A percentile compares a stretch with the other conserved stretches of the same genome.
These are phyloP conservation scores for Chelon auratus DNA, from an alignment of 2,797 vertebrate genomes.

Conservation along the genomic window DNA sequence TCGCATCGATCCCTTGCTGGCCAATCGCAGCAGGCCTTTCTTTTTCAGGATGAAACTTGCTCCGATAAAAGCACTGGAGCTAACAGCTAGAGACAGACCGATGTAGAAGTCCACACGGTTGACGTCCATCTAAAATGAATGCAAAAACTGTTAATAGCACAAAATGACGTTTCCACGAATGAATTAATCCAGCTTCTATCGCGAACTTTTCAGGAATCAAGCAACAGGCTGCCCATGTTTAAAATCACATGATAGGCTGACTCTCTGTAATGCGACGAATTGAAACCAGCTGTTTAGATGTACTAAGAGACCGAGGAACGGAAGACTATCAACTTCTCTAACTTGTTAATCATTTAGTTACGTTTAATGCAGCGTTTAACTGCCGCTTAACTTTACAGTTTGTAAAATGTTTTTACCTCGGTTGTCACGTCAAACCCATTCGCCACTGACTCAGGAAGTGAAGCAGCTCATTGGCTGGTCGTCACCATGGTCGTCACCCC, in stretches of 20 bases:
- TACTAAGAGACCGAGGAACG: rapidly evolving
- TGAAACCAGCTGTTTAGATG: neutral
- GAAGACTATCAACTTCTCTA: rapidly evolving
- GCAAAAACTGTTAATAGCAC: neutral
- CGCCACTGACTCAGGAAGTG: conserved; percentile 15
- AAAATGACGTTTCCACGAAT: neutral
- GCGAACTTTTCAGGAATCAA: conserved; percentile 1
- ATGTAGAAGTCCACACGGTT: conserved; percentile 81
- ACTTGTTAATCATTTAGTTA: too few relatives aligned
- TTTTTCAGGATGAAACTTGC: conserved; percentile 90
- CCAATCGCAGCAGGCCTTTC: conserved; percentile 88
- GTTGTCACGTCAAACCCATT: conserved; percentile 47
- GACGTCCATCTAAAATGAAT: conserved; percentile 76
- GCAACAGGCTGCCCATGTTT: conserved; percentile 9
- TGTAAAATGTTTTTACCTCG: conserved; percentile 33
- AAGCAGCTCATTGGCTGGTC: conserved; percentile 58
- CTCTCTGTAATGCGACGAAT: neutral
- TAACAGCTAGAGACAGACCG: conserved; percentile 85
- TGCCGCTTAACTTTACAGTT: neutral
- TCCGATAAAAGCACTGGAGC: conserved; percentile 88
- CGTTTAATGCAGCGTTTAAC: neutral
- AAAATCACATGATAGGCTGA: conserved; percentile 63
- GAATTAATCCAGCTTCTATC: neutral
- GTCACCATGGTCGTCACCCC: neutral
- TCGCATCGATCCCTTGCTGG: conserved; percentile 83